Conservation (phyloP, 2,797 vertebrate genomes). For the Betta splendens region DNA sequence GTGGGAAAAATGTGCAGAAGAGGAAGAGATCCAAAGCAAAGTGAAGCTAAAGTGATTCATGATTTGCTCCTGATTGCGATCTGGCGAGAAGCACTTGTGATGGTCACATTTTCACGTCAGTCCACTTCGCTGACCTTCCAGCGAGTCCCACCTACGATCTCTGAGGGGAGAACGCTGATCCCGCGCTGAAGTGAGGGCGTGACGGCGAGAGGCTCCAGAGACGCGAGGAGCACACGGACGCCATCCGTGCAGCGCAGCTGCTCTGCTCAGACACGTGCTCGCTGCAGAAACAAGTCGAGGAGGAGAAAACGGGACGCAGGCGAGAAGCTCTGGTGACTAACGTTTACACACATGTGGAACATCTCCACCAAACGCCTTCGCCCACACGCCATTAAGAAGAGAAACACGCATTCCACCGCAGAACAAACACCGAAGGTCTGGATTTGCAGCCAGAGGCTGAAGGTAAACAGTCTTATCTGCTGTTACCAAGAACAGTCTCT, state of each 20-base stretch:
- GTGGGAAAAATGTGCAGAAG: not conserved
- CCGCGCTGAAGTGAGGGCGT: constrained; percentile 20
- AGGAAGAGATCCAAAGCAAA: not conserved
- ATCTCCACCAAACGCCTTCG: constrained; percentile 12
- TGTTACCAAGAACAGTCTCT: constrained; percentile 39
- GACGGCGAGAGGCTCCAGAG: constrained; percentile 38
- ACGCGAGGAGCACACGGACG: too few species aligned
- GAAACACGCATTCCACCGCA: constrained; percentile 28
- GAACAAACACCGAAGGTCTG: constrained; percentile 37
- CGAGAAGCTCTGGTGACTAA: too few species aligned
- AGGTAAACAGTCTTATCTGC: constrained; percentile 55
- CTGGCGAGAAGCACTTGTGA: not conserved
- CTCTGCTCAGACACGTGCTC: not conserved
- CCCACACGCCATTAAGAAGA: constrained; percentile 8
- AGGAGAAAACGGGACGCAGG: too few species aligned
- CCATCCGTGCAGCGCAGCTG: not conserved
- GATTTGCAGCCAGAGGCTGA: constrained; percentile 24
- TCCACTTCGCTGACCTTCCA: constrained; percentile 3
- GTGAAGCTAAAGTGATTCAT: not conserved
- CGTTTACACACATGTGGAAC: constrained; percentile 7
- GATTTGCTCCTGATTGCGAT: not conserved
- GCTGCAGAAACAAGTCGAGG: not conserved
- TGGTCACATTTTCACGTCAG: not conserved
- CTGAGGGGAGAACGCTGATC: constrained; percentile 14
- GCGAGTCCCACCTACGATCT: too few species aligned